These are phyloP conservation scores for Camptogramma bilineatum DNA, from an alignment of 2,888 invertebrate species.

Conservation along the genomic window DNA sequence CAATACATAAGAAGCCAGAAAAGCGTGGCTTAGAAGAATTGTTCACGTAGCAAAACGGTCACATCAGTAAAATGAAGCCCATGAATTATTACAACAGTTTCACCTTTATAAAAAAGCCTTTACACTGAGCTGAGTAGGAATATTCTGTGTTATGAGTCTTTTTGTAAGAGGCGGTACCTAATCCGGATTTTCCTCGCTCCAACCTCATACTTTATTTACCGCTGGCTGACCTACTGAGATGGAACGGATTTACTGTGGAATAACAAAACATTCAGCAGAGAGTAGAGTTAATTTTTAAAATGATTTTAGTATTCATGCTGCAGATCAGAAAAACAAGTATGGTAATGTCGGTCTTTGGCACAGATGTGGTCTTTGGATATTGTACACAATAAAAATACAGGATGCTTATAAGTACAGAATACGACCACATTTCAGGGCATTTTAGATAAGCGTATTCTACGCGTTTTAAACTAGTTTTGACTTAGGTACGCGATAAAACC, in stretches of 20 bases:
- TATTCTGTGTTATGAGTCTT: conserved; percentile 1
- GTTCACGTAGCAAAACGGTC: not conserved
- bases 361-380: too few species aligned
- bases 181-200: conserved; percentile 14
- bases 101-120: not conserved
- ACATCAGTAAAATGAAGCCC: not conserved
- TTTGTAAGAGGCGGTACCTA: conserved; percentile 13
- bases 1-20: too few species aligned
- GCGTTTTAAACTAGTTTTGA: too few species aligned
- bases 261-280: not conserved
- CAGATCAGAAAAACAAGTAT: too few species aligned
- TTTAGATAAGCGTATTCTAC: too few species aligned
- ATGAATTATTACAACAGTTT: not conserved
- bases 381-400: too few species aligned
- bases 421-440: too few species aligned
- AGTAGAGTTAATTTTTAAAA: conserved; percentile 1
- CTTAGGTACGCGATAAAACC: too few species aligned
- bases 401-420: too few species aligned
- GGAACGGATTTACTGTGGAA: conserved; percentile 7
- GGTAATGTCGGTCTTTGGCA: too few species aligned
- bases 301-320: not conserved
- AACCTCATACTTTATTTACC: conserved; percentile 22
- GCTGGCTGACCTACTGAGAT: not conserved
- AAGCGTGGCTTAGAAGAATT: not conserved
- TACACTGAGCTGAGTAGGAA: not conserved